phyloP scores from a whole-genome alignment of 2,113 vertebrate species.

The Rhea americana region DNA sequence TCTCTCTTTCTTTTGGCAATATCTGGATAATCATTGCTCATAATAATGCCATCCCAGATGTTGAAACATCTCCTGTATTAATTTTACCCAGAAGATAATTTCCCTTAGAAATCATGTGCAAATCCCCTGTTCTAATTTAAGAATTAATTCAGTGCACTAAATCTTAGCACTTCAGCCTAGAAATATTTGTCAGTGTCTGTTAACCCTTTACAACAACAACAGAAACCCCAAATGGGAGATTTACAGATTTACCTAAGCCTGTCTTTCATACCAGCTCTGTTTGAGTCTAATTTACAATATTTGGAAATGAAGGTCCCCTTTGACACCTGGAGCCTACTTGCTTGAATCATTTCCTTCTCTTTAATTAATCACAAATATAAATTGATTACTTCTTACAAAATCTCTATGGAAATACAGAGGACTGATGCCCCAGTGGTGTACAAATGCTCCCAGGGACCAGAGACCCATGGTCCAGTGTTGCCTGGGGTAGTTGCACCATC shows the following conservation, averaged over 20 bases:
- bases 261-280: background rate
- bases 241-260: background rate
- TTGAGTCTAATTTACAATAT: background rate
- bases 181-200: conserved; percentile 50
- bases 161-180: conserved; percentile 63
- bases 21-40: conserved; percentile 59
- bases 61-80: conserved; percentile 67
- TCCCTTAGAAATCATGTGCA: conserved; percentile 69
- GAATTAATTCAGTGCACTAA: conserved; percentile 66
- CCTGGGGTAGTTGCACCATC: background rate
- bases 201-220: conserved; percentile 49
- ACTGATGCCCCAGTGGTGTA: background rate
- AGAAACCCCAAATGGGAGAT: background rate
- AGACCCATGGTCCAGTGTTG: background rate
- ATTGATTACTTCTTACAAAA: background rate
- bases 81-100: conserved; percentile 73
- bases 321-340: background rate
- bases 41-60: conserved; percentile 66
- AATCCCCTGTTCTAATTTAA: conserved; percentile 70
- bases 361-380: background rate
- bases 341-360: background rate
- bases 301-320: background rate
- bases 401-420: background rate
- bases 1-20: conserved; percentile 55
- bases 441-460: background rate